phyloP scores from a whole-genome alignment of 37 sponge, comb jelly and placozoan genomes.

The Hexactinellida sp. region DNA sequence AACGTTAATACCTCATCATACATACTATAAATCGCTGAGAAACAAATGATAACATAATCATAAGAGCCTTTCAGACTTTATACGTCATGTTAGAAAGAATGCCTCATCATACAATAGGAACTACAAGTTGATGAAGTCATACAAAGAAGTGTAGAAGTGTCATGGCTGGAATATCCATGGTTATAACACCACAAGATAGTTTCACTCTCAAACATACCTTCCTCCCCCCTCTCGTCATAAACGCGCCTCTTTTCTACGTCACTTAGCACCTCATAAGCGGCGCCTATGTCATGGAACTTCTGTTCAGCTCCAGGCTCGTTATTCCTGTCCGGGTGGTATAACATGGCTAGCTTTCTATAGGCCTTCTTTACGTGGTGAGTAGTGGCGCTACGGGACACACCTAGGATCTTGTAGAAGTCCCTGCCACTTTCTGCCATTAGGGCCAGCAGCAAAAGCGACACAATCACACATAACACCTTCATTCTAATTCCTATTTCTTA shows the following conservation, averaged over 20 bases:
- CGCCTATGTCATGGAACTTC: constrained; percentile 85
- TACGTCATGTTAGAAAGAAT: too few species aligned
- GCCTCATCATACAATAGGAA: too few species aligned
- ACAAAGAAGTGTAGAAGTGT: too few species aligned
- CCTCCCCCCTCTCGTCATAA: constrained; percentile 87
- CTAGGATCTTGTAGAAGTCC: constrained; percentile 93
- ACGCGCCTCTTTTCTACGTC: constrained; percentile 70
- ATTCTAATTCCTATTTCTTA: too few species aligned
- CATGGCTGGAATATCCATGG: too few species aligned
- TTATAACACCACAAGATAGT: too few species aligned
- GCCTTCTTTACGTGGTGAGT: constrained; percentile 93
- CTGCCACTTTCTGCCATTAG: constrained; percentile 30
- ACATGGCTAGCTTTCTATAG: constrained; percentile 80
- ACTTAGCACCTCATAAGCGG: constrained; percentile 82
- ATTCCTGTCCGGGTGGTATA: constrained; percentile 91
- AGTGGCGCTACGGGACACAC: constrained; percentile 57
- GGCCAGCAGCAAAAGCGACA: not conserved
- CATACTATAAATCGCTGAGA: too few species aligned
- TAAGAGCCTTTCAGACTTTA: too few species aligned
- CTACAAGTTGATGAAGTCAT: too few species aligned
- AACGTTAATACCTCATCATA: too few species aligned
- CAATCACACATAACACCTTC: not conserved
- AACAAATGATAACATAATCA: too few species aligned
- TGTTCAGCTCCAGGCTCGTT: constrained; percentile 56
- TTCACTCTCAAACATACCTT: too few species aligned